These are phyloP conservation scores for Bombus balteatus DNA, from an alignment of 1,140 invertebrate genomes.

Conservation along the genomic window DNA sequence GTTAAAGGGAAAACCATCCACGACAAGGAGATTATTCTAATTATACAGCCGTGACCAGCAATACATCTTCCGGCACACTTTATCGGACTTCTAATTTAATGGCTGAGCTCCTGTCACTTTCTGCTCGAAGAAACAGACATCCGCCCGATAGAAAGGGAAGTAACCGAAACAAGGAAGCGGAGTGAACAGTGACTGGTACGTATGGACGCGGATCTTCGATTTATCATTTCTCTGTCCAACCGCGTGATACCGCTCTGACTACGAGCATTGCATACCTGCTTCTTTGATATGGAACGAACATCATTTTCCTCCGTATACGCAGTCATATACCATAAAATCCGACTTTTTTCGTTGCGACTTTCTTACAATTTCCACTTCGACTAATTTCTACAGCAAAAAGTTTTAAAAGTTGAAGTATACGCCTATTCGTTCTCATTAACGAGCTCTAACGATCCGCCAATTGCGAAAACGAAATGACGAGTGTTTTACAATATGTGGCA, in stretches of 20 bases:
- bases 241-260: background rate
- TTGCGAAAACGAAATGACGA: constrained; percentile 20
- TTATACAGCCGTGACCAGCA: constrained; percentile 3
- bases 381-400: background rate
- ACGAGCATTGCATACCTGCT: background rate
- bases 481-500: background rate
- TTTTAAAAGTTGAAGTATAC: background rate
- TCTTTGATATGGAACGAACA: background rate
- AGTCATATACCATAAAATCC: too few relatives aligned
- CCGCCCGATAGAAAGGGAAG: constrained; percentile 44
- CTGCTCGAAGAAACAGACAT: constrained; percentile 50
- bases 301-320: background rate
- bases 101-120: constrained; percentile 51
- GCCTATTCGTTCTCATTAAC: background rate
- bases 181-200: constrained; percentile 54
- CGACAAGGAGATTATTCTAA: constrained; percentile 32
- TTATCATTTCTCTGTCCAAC: background rate
- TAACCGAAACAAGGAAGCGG: constrained; percentile 43
- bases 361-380: background rate
- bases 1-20: constrained; percentile 5
- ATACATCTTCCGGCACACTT: constrained; percentile 39
- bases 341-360: background rate
- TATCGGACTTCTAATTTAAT: constrained; percentile 46
- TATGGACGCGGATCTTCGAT: constrained; percentile 49
- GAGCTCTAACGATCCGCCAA: background rate